These are phyloP conservation scores for Anarrhichthys ocellatus DNA, from an alignment of 2,113 vertebrate species.

Conservation along the genomic window DNA sequence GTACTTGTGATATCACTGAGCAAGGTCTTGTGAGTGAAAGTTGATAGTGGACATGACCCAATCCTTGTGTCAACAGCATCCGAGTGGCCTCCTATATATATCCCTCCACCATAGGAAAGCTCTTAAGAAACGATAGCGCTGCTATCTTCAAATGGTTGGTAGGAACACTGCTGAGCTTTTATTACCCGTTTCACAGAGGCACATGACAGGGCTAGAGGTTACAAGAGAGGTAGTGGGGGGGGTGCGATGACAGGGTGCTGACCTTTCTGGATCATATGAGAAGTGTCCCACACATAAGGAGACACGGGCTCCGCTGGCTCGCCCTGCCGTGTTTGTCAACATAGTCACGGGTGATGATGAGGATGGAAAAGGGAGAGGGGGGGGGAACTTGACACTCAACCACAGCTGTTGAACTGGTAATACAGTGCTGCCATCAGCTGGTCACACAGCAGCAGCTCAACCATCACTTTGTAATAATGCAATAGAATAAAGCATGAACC, in stretches of 20 bases:
- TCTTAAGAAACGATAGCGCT: neutral
- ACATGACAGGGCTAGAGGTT: slow-evolving; percentile 39
- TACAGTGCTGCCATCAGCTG: slow-evolving; percentile 71
- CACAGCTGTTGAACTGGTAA: neutral
- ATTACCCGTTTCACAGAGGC: slow-evolving; percentile 8
- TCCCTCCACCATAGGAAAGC: slow-evolving; percentile 11
- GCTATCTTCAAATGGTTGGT: neutral
- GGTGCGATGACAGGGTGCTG: neutral
- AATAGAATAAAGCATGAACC: neutral
- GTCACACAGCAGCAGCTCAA: slow-evolving; percentile 28
- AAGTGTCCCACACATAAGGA: slow-evolving; percentile 14
- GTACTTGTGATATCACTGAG: slow-evolving; percentile 32
- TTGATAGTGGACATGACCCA: slow-evolving; percentile 37
- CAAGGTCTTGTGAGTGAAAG: slow-evolving; percentile 63
- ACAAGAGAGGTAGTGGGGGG: fast-evolving
- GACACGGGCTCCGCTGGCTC: neutral
- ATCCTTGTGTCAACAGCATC: slow-evolving; percentile 1
- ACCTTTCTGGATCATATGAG: slow-evolving; percentile 50
- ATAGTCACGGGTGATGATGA: slow-evolving; percentile 1
- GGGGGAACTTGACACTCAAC: slow-evolving; percentile 30
- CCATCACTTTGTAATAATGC: neutral
- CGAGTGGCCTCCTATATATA: neutral
- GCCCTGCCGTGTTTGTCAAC: slow-evolving; percentile 69
- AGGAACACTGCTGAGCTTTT: slow-evolving; percentile 14
- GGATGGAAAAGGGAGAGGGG: neutral